Percentiles rank a stretch among this genome's conserved stretches.
These are phyloP conservation scores for Grallaria varia DNA, from an alignment of 2,113 vertebrate genomes.

Conservation along the genomic window DNA sequence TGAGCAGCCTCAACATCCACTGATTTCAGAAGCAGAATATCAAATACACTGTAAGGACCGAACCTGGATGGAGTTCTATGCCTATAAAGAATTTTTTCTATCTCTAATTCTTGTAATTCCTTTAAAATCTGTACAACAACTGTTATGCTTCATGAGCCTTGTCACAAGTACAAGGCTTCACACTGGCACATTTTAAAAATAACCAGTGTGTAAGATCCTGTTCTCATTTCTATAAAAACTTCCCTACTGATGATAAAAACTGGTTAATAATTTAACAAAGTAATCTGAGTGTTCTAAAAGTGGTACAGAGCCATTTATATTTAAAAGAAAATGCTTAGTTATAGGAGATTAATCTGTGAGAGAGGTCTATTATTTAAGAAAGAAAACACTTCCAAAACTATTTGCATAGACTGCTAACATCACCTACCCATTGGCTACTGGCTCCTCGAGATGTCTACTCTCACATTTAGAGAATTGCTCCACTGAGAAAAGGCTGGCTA, in stretches of 20 bases:
- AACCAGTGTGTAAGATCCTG: slow-evolving; percentile 60
- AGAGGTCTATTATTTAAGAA: background rate
- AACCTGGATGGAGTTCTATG: background rate
- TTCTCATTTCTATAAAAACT: slow-evolving; percentile 62
- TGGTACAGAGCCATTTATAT: slow-evolving; percentile 2
- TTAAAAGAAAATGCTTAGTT: slow-evolving; percentile 43
- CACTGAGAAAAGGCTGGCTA: background rate
- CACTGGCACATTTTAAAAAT: slow-evolving; percentile 57
- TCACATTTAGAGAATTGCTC: background rate
- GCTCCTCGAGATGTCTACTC: background rate
- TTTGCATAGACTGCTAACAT: background rate
- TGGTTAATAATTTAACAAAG: slow-evolving; percentile 68
- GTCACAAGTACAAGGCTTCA: slow-evolving; percentile 45
- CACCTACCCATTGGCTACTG: background rate
- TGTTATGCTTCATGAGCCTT: background rate
- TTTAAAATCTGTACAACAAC: slow-evolving; percentile 9
- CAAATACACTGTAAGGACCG: background rate
- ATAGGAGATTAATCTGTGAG: slow-evolving; percentile 20
- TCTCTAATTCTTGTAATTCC: background rate
- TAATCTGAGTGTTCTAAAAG: slow-evolving; percentile 56
- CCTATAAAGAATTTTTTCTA: background rate
- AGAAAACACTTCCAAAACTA: background rate
- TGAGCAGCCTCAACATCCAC: background rate
- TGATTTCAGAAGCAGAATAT: background rate
- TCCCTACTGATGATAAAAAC: slow-evolving; percentile 46